phyloP scores from a whole-genome alignment of 2,797 vertebrate genomes.

The Clarias fuscus region DNA sequence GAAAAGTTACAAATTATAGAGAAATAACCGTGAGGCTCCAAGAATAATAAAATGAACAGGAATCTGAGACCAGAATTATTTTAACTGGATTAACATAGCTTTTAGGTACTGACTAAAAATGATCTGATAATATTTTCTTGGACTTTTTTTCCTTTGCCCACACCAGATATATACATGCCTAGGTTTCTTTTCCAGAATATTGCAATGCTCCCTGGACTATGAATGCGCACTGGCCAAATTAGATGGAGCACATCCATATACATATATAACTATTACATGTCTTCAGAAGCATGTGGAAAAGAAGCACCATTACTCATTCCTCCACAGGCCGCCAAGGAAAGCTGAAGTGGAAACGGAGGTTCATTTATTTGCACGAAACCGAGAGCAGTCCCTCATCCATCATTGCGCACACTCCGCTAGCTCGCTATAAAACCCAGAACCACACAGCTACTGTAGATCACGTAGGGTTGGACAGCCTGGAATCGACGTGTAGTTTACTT shows the following conservation, averaged over 20 bases:
- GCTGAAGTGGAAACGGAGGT: conserved; percentile 71
- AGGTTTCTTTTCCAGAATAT: conserved; percentile 56
- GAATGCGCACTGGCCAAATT: conserved; percentile 58
- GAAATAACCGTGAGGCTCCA: background rate
- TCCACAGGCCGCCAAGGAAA: conserved; percentile 55
- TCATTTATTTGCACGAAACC: conserved; percentile 77
- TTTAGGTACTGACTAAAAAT: too few species aligned
- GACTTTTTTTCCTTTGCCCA: background rate
- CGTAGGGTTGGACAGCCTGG: background rate
- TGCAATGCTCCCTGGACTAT: conserved; percentile 62
- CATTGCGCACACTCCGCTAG: conserved; percentile 62
- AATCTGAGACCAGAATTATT: background rate
- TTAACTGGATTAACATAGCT: background rate
- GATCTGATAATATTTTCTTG: background rate
- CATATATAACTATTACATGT: conserved; percentile 55
- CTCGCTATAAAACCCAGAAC: conserved; percentile 50
- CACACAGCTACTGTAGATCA: conserved; percentile 42
- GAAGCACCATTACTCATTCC: conserved; percentile 69
- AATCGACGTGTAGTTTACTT: conserved; percentile 58
- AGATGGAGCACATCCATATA: conserved; percentile 60
- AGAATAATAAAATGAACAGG: background rate
- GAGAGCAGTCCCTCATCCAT: conserved; percentile 70
- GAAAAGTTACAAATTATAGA: background rate
- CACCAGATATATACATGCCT: conserved; percentile 50
- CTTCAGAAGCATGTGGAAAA: conserved; percentile 38